Base-by-base conservation (phyloP, 92 coral and sea anemone genomes). In the Epizoanthus fatuus region DNA sequence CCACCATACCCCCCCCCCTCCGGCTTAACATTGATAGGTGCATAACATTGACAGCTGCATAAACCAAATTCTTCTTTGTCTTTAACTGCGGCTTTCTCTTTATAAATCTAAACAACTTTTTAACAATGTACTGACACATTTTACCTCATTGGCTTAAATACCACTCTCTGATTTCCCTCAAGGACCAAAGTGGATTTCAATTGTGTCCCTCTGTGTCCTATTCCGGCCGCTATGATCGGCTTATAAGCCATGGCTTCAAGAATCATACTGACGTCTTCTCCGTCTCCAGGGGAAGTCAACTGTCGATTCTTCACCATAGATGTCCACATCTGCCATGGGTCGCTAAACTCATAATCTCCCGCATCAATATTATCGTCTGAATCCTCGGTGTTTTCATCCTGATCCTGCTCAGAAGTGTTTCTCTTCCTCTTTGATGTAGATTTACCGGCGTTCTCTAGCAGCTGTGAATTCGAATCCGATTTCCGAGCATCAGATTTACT, bases 71-170 rank as follows among this genome's bases (percentile, higher is more conserved):
- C 32, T 29, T 29, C 32, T 29, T 29, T 29, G 32, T 29, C 32
- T 29, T 29, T 29, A 29, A 29, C 32, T 29, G 32, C 1, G 35
- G 35, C 35, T 1, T 29, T 29, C 35, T 29, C 35, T 29, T 29
- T 29, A 29, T 29, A 29, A 29, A 29, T 29, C 35, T 29, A 29
- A 29, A 29, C 35, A 29, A 29, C 1, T 29, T 29, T 29, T 29
- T 29, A 29, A 29, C 35, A 29, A 44, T 74, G 11, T 45, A n/a
- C 69, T 11, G 16, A 47, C 3, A 17, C 70, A 75, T 6, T 45
- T 68, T 72, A 97, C 99, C 99, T 94, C 95, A 81, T 94, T 5
- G 99, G 99, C 75, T 97, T 97, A 72, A 97, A 97, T 51, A 97
- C 98, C n/a, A 94, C 96, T 81, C 72, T 97, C 89, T 97, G 99